Base-by-base conservation (phyloP, 2,113 vertebrate species). In the Physeter macrocephalus region DNA sequence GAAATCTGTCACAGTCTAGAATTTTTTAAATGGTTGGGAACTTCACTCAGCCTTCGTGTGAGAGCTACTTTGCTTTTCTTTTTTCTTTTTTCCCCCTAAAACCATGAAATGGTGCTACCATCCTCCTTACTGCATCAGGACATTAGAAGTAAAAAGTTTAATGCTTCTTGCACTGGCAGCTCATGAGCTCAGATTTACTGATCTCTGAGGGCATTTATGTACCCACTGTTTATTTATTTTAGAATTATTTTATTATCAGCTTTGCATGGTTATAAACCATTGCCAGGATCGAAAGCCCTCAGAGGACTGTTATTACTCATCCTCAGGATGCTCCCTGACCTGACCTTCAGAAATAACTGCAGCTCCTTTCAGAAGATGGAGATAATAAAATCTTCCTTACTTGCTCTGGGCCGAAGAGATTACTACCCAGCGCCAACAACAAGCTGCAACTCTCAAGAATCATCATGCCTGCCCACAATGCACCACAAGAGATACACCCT, bases 221-320 rank as follows among this genome's bases (percentile, higher is more conserved):
- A 57, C 72, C 93, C 61, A 92, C 95, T 97, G 93, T 97, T 97
- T 97, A 82, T 96, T 97, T 97, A 98, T 88, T 94, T 91, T 91
- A 61, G 88, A 96, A 98, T 98, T 97, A 95, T 97, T 98, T 96
- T 96, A 96, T 97, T 94, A 96, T 92, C 90, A 81, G 83, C 72
- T 89, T 93, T 95, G 91, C 77, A 83, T 66, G 61, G 94, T 95
- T 94, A 69, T 96, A 96, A 93, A 93, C 36, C 0, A 5, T 72
- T 39, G 64, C 90, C 54, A 61, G 81, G 82, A 93, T 39, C 3
- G 21, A 94, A 90, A 69, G 31, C 39, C 66, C 94, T 91, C 49
- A 12, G 41, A 97, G 94, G 49, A 69, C 81, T 41, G 2, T 94
- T 96, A 93, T 74, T 93, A 64, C 54, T 94, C 94, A 96, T 87